phyloP scores from a whole-genome alignment of 2,113 vertebrate genomes.

The Triplophysa siluroides region DNA sequence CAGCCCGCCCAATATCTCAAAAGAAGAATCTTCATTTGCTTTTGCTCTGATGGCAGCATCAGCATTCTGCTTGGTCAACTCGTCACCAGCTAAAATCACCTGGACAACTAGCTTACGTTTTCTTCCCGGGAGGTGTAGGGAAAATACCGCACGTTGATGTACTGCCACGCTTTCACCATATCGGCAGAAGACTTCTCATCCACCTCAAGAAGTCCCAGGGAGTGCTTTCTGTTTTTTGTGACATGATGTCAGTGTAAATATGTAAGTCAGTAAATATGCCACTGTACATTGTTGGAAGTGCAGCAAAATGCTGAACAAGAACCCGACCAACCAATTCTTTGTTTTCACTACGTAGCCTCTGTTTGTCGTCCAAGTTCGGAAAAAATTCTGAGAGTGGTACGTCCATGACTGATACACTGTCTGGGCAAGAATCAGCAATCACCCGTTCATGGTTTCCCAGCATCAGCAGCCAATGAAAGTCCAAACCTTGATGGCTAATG shows the following conservation, averaged over 20 bases:
- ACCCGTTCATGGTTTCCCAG: background rate
- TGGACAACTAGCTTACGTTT: conserved; percentile 4
- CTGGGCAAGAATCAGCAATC: background rate
- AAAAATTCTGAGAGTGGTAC: no score
- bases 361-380: no score
- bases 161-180: conserved; percentile 1
- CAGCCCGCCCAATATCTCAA: no score
- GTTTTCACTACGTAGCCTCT: no score
- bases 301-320: no score
- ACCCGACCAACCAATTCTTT: no score
- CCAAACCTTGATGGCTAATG: background rate
- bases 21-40: background rate
- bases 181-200: conserved; percentile 7
- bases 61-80: conserved; percentile 6
- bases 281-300: no score
- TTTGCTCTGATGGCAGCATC: conserved; percentile 10
- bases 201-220: conserved; percentile 18
- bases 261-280: no score
- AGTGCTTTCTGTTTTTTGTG: no score
- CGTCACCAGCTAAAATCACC: conserved; percentile 1
- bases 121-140: background rate
- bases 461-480: background rate
- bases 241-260: no score
- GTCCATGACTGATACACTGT: background rate
- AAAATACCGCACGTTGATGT: background rate